Base-by-base conservation (phyloP, 2,797 vertebrate species). In the Telmatherina bonti region DNA sequence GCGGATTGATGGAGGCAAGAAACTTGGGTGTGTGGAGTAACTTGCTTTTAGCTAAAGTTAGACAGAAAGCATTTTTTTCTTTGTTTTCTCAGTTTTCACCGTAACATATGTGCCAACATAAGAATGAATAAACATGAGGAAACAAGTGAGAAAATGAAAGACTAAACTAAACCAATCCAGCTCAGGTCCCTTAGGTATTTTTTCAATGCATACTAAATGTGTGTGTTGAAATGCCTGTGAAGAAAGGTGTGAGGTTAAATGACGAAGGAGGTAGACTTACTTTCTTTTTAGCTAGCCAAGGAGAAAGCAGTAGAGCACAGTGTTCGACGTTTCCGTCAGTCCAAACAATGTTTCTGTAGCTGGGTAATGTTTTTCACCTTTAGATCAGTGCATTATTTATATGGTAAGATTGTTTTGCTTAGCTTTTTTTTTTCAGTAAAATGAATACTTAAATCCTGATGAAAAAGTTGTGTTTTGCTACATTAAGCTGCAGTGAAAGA, bases 181-280 rank as follows among this genome's bases (percentile, higher is more conserved):
- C 36, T 7, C 3, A 7, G 71, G 51, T 52, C 54, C 62, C 59
- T 13, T 56, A 54, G 62, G 69, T 43, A 55, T 62, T 63, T 12
- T 11, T 54, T 36, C 7, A 26, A 61, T 73, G 54, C 58, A 80
- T 49, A 73, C 24, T 35, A 78, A 66, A 66, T 51, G 66, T 74
- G 47, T 74, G 52, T 9, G 13, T 43, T 20, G 16, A 45, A 45
- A 45, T 45, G 16, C 16, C 20, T 45, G 41, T 8, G 41, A 45
- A 20, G 16, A 18, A 45, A 45, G 41, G 20, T 20, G 7, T 45
- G 41, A 45, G 41, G 41, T n/a, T 20, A 45, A 45, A 45, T 45
- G 16, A 45, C n/a, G 18, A 45, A 45, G 41, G 41, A 45, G 20
- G 41, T 45, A 20, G 41, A 7, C 7, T 45, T 45, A 2, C 20